Percentiles rank a stretch among this genome's conserved stretches.
phyloP scores from a whole-genome alignment of 2,888 invertebrate species.

The Tricholauxania praeusta region DNA sequence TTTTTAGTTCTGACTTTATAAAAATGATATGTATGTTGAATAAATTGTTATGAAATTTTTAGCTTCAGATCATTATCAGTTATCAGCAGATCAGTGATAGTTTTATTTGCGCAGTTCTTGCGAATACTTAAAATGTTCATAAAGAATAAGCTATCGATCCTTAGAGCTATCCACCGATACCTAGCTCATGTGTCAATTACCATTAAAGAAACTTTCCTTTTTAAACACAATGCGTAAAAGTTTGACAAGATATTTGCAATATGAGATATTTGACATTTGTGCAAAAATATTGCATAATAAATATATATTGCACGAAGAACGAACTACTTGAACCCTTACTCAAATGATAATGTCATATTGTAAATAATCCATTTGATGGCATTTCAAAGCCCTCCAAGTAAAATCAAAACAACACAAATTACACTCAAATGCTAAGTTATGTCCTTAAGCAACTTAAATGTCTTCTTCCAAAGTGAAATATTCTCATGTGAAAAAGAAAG shows the following conservation, averaged over 20 bases:
- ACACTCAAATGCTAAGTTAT: slow-evolving; percentile 4
- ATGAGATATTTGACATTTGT: slow-evolving; percentile 27
- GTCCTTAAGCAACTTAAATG: slow-evolving; percentile 21
- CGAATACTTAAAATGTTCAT: too few relatives aligned
- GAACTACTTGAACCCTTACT: neutral
- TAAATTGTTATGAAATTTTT: too few relatives aligned
- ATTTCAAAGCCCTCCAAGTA: neutral
- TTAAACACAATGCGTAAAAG: too few relatives aligned
- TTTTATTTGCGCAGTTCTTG: too few relatives aligned
- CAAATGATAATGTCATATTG: slow-evolving; percentile 1
- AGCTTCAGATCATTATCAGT: neutral
- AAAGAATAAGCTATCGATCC: too few relatives aligned
- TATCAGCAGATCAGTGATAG: too few relatives aligned
- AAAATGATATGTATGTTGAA: too few relatives aligned
- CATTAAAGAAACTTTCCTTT: too few relatives aligned
- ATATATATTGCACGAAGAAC: neutral
- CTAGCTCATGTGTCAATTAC: neutral
- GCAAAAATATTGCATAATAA: slow-evolving; percentile 35
- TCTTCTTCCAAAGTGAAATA: neutral
- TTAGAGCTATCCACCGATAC: neutral
- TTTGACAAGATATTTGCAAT: slow-evolving; percentile 3
- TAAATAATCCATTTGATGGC: slow-evolving; percentile 23
- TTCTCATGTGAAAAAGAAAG: neutral
- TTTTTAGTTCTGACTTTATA: too few relatives aligned
- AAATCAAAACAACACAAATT: slow-evolving; percentile 11